These are phyloP conservation scores for Pseudoips prasinana DNA, from an alignment of 2,888 invertebrate genomes.

Conservation along the genomic window DNA sequence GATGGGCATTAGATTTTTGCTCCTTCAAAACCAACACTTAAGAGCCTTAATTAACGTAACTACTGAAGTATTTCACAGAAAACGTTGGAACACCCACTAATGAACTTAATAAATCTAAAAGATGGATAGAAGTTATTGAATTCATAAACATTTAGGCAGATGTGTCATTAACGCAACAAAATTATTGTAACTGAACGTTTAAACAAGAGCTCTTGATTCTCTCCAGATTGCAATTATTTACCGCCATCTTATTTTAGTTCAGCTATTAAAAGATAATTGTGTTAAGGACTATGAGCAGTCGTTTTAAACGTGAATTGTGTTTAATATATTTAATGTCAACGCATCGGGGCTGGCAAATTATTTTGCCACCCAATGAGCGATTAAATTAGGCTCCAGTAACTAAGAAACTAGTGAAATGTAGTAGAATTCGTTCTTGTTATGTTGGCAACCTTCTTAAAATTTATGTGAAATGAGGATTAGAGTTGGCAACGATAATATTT, in stretches of 20 bases:
- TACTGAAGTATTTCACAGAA: too few relatives aligned
- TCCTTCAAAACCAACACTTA: too few relatives aligned
- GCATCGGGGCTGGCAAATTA: constrained; percentile 7
- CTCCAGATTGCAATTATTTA: constrained; percentile 64
- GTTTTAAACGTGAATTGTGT: constrained; percentile 27
- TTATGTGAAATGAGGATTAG: too few relatives aligned
- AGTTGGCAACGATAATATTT: too few relatives aligned
- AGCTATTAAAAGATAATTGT: constrained; percentile 65
- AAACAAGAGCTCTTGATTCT: constrained; percentile 54
- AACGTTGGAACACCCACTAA: too few relatives aligned
- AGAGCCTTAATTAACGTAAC: too few relatives aligned
- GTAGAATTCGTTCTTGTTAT: background rate
- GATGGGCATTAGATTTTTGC: too few relatives aligned
- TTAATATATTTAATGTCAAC: constrained; percentile 10
- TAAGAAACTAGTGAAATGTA: too few relatives aligned
- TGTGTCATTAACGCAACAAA: background rate
- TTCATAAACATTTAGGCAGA: too few relatives aligned
- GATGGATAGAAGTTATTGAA: too few relatives aligned
- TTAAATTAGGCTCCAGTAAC: too few relatives aligned
- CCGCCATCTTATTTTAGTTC: constrained; percentile 60
- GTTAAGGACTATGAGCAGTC: constrained; percentile 52
- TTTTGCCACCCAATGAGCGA: constrained; percentile 2
- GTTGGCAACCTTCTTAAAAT: background rate
- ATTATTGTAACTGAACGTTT: constrained; percentile 35
- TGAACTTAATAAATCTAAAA: too few relatives aligned